Conservation (phyloP, 2,888 invertebrate genomes). For the Yponomeuta cagnagella region DNA sequence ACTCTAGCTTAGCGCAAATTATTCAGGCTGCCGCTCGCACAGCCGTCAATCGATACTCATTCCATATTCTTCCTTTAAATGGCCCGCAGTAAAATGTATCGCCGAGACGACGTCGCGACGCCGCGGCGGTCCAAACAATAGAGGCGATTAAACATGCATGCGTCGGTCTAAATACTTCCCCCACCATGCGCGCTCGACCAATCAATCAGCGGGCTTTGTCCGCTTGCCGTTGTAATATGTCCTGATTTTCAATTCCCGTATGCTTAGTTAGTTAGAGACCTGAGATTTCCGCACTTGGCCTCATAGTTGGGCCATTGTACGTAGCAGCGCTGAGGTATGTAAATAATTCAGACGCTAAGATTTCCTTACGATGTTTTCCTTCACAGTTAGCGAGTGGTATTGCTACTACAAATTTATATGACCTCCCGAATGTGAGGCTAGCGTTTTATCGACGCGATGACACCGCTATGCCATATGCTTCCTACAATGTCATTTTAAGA, state of each 20-base stretch:
- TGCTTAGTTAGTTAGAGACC: background rate
- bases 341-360: no score
- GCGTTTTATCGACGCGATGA: no score
- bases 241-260: slow-evolving; percentile 5
- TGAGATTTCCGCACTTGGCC: background rate
- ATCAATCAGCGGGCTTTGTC: slow-evolving; percentile 1
- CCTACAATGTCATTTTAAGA: no score
- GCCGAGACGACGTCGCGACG: slow-evolving; percentile 49
- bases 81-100: slow-evolving; percentile 32
- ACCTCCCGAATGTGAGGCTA: no score
- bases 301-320: no score
- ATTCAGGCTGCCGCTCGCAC: slow-evolving; percentile 28
- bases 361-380: no score
- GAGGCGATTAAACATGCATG: slow-evolving; percentile 56
- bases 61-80: slow-evolving; percentile 57
- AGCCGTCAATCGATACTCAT: slow-evolving; percentile 47
- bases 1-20: slow-evolving; percentile 31
- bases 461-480: no score
- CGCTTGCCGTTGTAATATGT: background rate
- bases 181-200: slow-evolving; percentile 1
- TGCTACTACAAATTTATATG: no score
- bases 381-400: no score
- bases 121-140: slow-evolving; percentile 42
- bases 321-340: no score
- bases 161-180: slow-evolving; percentile 5